Conservation (phyloP, 1,140 invertebrate species). For the Rhopalosiphum padi region DNA sequence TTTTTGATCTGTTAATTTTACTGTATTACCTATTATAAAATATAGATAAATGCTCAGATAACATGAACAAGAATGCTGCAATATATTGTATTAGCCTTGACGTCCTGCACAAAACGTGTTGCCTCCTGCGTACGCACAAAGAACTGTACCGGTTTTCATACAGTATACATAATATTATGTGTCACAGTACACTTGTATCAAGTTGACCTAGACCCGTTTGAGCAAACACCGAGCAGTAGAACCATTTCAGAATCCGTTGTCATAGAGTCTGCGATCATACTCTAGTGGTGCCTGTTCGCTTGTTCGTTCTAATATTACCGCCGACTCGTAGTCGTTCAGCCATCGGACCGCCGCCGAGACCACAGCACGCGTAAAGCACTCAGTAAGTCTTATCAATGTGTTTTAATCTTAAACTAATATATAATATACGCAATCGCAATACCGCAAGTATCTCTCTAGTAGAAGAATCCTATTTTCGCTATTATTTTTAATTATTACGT, state of each 20-base stretch:
- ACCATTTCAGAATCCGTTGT: neutral
- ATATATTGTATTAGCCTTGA: neutral
- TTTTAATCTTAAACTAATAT: neutral
- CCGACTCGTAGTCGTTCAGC: neutral
- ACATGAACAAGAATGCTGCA: neutral
- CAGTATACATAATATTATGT: neutral
- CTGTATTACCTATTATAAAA: neutral
- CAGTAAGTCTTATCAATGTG: neutral
- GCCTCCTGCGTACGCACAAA: neutral
- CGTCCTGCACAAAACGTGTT: neutral
- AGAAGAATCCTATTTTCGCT: neutral
- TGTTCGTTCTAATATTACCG: neutral
- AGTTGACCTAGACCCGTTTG: conserved; percentile 49
- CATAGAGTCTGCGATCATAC: neutral
- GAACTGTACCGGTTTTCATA: conserved; percentile 25
- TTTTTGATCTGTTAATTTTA: neutral
- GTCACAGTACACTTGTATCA: neutral
- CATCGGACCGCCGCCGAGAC: neutral
- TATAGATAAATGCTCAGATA: neutral
- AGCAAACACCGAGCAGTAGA: neutral
- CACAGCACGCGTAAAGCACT: neutral
- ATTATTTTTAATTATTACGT: neutral
- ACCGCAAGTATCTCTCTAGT: neutral
- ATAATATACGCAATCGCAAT: no score
- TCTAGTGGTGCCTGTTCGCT: neutral